Evolutionary conservation across 2,797 vertebrate species (phyloP), one percentile per base, ranked within the genome.

Genomic region (Malurus leucopterus): DNA sequence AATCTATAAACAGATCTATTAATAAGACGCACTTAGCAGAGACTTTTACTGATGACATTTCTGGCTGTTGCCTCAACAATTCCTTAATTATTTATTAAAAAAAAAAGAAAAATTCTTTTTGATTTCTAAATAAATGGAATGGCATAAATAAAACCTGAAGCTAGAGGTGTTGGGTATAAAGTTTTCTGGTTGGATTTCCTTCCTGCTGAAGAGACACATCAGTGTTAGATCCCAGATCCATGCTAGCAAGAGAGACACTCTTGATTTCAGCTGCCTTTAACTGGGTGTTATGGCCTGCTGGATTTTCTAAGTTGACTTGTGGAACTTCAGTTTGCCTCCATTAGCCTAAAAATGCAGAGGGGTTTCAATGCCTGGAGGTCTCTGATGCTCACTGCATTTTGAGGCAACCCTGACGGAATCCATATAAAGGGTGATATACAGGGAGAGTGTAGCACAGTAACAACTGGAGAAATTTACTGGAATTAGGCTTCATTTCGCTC

Each of bases 1-100:
- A 80, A 77, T 80, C 75, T 90, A 74, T 91, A 82, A 91, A 82
- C 84, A 90, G 36, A 64, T 64, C 27, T 89, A 59, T 43, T 88
- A 73, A 71, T 90, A 64, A 65, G 62, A 50, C n/a, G 68, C 8
- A 40, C 53, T 68, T 61, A 68, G 44, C 49, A 82, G 41, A 84
- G 62, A 58, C 72, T 64, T 86, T 13, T 46, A 27, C 40, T 68
- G 64, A 38, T 92, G 74, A 41, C 43, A 76, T 76, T 91, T 93
- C 64, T 77, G 36, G 27, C 71, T 75, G 24, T 89, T 84, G 20
- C 64, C 38, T 79, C 84, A 90, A 86, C 53, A 71, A 41, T 76
- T 84, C 61, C 5, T 0, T 62, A 77, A 84, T 74, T 57, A 81
- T 46, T 74, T 76, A 75, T 55, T 17, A n/a, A n/a, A 4, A 30